Percentiles rank a stretch among this genome's conserved stretches.
phyloP scores from a whole-genome alignment of 2,888 invertebrate genomes.

The Hypsopygia costalis region DNA sequence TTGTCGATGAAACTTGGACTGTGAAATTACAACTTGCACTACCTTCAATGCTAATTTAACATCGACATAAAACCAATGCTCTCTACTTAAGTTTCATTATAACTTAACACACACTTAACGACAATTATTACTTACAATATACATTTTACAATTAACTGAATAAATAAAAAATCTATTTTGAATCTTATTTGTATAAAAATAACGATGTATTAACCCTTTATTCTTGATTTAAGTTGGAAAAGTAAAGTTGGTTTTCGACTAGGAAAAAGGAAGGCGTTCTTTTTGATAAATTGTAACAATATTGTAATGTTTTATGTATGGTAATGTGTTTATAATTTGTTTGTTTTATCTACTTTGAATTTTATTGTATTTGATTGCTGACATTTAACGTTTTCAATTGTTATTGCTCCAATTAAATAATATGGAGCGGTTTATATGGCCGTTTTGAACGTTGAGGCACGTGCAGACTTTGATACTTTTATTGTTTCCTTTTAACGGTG shows the following conservation, averaged over 20 bases:
- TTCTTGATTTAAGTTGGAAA: no score
- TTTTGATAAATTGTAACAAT: conserved; percentile 71
- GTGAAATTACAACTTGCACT: conserved; percentile 49
- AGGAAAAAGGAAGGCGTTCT: conserved; percentile 59
- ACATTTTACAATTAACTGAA: conserved; percentile 16
- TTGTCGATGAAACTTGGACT: conserved; percentile 39
- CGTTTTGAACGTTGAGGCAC: neutral
- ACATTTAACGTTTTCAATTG: conserved; percentile 41
- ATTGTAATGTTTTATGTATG: conserved; percentile 58
- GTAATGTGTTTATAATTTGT: conserved; percentile 75
- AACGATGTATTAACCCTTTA: no score
- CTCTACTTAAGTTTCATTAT: conserved; percentile 71
- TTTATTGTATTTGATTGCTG: conserved; percentile 68
- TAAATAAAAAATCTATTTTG: conserved; percentile 11
- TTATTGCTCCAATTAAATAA: conserved; percentile 29
- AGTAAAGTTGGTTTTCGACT: neutral
- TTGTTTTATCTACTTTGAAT: conserved; percentile 69
- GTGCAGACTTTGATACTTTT: neutral
- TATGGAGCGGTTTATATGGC: conserved; percentile 16
- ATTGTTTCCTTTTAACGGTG: conserved; percentile 1
- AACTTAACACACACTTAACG: conserved; percentile 74
- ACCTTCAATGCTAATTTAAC: conserved; percentile 62
- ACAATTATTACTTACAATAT: conserved; percentile 53
- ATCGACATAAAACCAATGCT: conserved; percentile 54
- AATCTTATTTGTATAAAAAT: no score